phyloP scores from a whole-genome alignment of 1,140 invertebrate species.

The Neodiprion fabricii region DNA sequence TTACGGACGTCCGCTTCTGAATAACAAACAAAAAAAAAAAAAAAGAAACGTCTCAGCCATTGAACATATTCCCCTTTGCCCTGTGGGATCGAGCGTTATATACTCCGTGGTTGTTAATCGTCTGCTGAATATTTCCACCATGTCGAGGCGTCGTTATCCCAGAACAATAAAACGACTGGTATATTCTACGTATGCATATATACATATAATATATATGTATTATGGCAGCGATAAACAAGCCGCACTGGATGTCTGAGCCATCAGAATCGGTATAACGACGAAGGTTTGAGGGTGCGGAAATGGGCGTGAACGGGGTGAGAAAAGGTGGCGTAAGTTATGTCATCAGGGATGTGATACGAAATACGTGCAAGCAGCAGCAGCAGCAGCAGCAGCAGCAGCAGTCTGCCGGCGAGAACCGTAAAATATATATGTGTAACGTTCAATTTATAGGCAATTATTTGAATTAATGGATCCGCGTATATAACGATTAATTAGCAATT shows the following conservation, averaged over 20 bases:
- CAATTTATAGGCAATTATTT: constrained; percentile 6
- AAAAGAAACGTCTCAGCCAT: too few relatives aligned
- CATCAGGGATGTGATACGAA: neutral
- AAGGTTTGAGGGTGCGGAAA: neutral
- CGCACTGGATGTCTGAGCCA: neutral
- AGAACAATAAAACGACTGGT: neutral
- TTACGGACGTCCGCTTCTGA: too few relatives aligned
- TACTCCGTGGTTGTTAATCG: too few relatives aligned
- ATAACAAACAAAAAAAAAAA: too few relatives aligned
- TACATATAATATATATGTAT: too few relatives aligned
- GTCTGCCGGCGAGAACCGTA: too few relatives aligned
- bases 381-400: too few relatives aligned
- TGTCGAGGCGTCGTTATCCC: neutral
- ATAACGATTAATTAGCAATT: constrained; percentile 6
- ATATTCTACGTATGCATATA: too few relatives aligned
- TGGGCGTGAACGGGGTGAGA: constrained; percentile 3
- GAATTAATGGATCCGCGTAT: neutral
- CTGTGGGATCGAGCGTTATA: too few relatives aligned
- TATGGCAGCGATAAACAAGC: constrained; percentile 1
- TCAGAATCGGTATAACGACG: neutral
- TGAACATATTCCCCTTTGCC: too few relatives aligned
- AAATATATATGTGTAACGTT: neutral
- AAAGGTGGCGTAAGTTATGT: constrained; percentile 3
- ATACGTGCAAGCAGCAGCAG: too few relatives aligned
- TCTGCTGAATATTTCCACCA: neutral